Evolutionary conservation across 1,140 invertebrate species (phyloP).

Genomic region (Drosophila pruinosa): DNA sequence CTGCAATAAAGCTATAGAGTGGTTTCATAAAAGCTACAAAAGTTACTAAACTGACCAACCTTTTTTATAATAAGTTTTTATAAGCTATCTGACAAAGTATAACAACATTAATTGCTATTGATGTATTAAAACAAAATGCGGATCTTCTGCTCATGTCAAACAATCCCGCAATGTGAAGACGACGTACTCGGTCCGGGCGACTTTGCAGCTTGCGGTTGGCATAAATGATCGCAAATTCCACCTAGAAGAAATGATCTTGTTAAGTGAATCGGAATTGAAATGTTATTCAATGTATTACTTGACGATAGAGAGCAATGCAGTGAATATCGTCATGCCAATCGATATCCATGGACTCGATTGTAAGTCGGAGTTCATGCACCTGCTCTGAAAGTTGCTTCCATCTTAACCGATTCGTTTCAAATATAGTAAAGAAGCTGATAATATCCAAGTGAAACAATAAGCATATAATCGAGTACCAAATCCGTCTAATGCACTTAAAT

Average conservation of each 20-base stretch:
- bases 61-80: conserved; percentile 47
- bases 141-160: conserved; percentile 48
- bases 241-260: not conserved
- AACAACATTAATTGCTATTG: conserved; percentile 45
- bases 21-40: no score
- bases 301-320: conserved; percentile 14
- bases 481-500: not conserved
- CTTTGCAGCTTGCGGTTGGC: conserved; percentile 41
- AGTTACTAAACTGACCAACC: not conserved
- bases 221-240: conserved; percentile 44
- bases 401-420: not conserved
- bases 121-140: conserved; percentile 21
- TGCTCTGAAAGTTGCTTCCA: not conserved
- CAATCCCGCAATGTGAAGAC: conserved; percentile 46
- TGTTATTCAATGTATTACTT: conserved; percentile 15
- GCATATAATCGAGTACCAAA: not conserved
- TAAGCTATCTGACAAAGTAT: conserved; percentile 63
- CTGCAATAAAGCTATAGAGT: no score
- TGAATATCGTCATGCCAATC: not conserved
- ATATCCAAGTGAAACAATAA: not conserved
- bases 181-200: conserved; percentile 27
- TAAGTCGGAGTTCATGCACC: conserved; percentile 3
- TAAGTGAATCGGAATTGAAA: not conserved
- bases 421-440: conserved; percentile 14
- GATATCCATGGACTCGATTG: not conserved